Conservation (phyloP, 2,797 vertebrate species). For the Pipistrellus pygmaeus region DNA sequence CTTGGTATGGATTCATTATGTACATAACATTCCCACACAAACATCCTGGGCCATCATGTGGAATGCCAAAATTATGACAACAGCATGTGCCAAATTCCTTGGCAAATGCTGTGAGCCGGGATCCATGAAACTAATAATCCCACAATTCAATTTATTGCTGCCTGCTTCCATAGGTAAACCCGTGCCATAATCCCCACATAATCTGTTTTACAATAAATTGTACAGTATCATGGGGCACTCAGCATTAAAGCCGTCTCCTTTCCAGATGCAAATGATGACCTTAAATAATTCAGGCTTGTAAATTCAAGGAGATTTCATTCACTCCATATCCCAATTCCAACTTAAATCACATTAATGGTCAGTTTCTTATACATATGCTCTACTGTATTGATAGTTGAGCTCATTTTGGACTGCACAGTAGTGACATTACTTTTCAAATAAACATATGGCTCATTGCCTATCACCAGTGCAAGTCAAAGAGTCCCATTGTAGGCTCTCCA, state of each 20-base stretch:
- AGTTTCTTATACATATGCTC: background rate
- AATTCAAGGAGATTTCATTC: background rate
- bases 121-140: background rate
- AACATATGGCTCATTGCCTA: background rate
- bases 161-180: background rate
- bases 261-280: background rate
- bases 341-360: background rate
- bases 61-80: background rate
- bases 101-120: background rate
- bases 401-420: background rate
- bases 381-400: background rate
- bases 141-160: background rate
- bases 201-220: background rate
- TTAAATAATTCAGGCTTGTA: background rate
- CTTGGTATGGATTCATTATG: background rate
- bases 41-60: no score
- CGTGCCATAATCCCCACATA: background rate
- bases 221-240: background rate
- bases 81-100: background rate
- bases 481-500: background rate
- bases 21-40: background rate
- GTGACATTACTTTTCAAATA: background rate
- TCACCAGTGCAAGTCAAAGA: background rate
- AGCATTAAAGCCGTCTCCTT: background rate
- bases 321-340: background rate